Percentiles rank a stretch among this genome's conserved stretches.
Evolutionary conservation across 30 jellyfish, hydroid and myxozoan genomes (phyloP).

Genomic region (Thelohanellus kitauei): DNA sequence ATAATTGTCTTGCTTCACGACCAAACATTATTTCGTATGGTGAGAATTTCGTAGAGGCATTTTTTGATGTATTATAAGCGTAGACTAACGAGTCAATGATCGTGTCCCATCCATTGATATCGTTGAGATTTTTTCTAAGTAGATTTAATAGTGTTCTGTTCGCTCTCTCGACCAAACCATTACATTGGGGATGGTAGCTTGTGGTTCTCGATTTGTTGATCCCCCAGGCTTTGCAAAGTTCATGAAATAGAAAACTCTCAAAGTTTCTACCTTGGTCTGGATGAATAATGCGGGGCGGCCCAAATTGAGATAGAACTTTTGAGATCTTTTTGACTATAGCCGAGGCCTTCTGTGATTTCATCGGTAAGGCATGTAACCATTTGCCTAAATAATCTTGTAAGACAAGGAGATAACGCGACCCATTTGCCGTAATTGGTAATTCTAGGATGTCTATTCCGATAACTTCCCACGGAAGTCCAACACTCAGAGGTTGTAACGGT

Average conservation of each 20-base stretch:
- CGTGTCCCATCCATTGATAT: constrained; percentile 1
- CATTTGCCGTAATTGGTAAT: too few species aligned
- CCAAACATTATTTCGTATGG: constrained; percentile 19
- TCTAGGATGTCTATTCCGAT: too few species aligned
- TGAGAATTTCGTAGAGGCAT: constrained; percentile 13
- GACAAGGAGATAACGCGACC: too few species aligned
- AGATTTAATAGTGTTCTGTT: not conserved
- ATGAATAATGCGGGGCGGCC: too few species aligned
- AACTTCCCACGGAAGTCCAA: too few species aligned
- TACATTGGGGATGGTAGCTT: not conserved
- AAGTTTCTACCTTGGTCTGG: too few species aligned
- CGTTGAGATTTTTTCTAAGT: not conserved
- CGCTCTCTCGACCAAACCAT: constrained; percentile 1
- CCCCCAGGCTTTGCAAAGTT: not conserved
- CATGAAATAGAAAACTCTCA: not conserved
- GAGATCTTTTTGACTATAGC: too few species aligned
- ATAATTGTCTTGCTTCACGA: constrained; percentile 15
- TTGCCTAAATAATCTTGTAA: too few species aligned
- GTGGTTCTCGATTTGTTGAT: not conserved
- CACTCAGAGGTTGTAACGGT: too few species aligned
- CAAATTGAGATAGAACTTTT: too few species aligned
- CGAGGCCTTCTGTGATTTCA: too few species aligned
- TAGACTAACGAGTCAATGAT: constrained; percentile 12
- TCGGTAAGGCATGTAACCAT: too few species aligned
- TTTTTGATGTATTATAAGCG: constrained; percentile 10